Conservation (phyloP, 2,113 vertebrate genomes). For the Mustela lutreola region DNA sequence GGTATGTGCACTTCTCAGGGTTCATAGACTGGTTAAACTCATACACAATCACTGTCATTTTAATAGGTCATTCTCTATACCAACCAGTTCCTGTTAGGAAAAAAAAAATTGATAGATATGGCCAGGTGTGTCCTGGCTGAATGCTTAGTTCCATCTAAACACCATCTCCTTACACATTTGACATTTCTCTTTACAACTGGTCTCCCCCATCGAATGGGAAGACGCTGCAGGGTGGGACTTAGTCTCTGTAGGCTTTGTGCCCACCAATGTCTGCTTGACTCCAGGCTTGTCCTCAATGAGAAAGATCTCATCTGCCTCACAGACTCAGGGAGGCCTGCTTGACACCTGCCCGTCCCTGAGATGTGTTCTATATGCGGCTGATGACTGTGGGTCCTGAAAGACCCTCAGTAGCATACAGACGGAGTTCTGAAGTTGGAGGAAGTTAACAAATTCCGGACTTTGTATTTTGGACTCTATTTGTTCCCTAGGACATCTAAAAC, state of each 20-base stretch:
- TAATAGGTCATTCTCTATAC: neutral
- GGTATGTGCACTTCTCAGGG: neutral
- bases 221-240: neutral
- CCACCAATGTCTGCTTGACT: neutral
- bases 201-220: neutral
- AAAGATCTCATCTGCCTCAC: neutral
- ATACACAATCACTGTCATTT: neutral
- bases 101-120: neutral
- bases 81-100: neutral
- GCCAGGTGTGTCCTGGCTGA: neutral
- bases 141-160: too few relatives aligned
- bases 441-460: neutral
- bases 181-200: neutral
- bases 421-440: neutral
- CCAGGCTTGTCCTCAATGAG: neutral
- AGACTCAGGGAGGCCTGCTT: neutral
- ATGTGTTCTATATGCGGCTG: rapidly evolving
- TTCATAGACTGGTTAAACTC: neutral
- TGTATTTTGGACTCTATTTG: neutral
- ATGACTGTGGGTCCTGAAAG: neutral
- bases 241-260: neutral
- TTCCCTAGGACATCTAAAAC: neutral
- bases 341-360: too few relatives aligned
- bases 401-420: neutral
- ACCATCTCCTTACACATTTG: neutral